Base-by-base conservation (phyloP, 2,888 invertebrate species). In the Chrysodeixis includens region DNA sequence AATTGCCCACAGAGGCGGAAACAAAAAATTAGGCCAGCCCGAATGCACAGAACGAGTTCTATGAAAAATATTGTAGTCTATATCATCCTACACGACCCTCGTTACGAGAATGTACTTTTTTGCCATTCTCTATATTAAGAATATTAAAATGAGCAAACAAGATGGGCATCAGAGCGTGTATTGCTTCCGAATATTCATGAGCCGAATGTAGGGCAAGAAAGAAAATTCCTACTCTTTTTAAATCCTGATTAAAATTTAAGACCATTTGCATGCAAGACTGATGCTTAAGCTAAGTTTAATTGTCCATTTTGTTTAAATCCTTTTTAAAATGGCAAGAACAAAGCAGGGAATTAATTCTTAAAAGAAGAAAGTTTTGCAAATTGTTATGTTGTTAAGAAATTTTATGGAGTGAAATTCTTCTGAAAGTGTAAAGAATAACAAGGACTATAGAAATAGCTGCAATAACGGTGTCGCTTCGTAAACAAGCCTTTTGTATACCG, bases 1-100 rank as follows among this genome's bases (percentile, higher is more conserved):
- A 89, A 88, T 89, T 89, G 88, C 79, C 77, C 77, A 78, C 78
- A 83, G 70, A 78, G 77, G 65, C 73, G 80, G 81, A 82, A 83
- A 82, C 80, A 81, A 87, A 86, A 76, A 87, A 84, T 78, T 82
- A 79, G 81, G 77, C 69, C 80, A 73, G 69, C 79, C 67, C 67
- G 72, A 84, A 83, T 79, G 72, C 73, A 74, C 66, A 70, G 69
- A 79, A 79, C 76, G 81, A 79, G 69, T 80, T 75, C 69, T 59
- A 71, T 56, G 69, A 69, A 76, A 78, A 79, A 80, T 79, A 77
- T 83, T 72, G 76, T 76, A 78, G 76, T 78, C 75, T 74, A 71
- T 62, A 70, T 76, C 71, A 64, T 71, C 61, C 61, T 62, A 61
- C 60, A 69, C 60, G 69, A 71, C 62, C 75, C 76, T 81, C 62